Evolutionary conservation across 2,797 vertebrate genomes (phyloP), one percentile per base, ranked within the genome.

Genomic region (Lithobates sylvaticus): DNA sequence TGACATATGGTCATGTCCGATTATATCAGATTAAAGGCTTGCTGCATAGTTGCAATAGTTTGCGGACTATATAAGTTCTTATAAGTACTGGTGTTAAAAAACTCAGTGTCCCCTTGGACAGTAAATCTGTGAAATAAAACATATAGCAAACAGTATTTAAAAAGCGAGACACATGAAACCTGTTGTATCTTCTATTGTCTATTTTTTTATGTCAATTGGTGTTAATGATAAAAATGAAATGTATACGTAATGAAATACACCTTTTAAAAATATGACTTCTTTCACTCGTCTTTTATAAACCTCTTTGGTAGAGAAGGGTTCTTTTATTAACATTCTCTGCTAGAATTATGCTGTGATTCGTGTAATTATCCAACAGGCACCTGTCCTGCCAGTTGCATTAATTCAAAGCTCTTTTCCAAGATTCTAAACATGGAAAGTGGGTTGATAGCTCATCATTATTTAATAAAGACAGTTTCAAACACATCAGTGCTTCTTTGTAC

Each of bases 361-460:
- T 44, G n/a, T 78, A 78, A 42, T 78, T 78, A 78, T 68, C 61
- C 36, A 68, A 29, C 36, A 27, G 27, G 65, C 61, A 64, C 65
- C 65, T 67, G 27, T 26, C 65, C 27, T 26, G 65, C 65, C 27
- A 29, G 65, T 67, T 67, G n/a, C 65, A 26, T 67, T 67, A 67
- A 67, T 67, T 67, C 65, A 67, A 67, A 67, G 65, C 64, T 47
- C 64, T 68, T 78, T 64, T 21, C 64, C 18, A 16, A 44, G 61
- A 64, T 29, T 78, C 77, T 78, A 78, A 78, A 78, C 42, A 78
- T 78, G 65, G 77, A 78, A 78, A 78, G 64, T 78, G 77, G 77
- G 77, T 78, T 78, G 77, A 78, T 78, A 78, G 36, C 77, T 78
- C 77, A 78, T 78, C 77, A 78, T 68, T 78, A 78, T 78, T 78